Conservation (phyloP, 2,113 vertebrate genomes). For the Struthio camelus region DNA sequence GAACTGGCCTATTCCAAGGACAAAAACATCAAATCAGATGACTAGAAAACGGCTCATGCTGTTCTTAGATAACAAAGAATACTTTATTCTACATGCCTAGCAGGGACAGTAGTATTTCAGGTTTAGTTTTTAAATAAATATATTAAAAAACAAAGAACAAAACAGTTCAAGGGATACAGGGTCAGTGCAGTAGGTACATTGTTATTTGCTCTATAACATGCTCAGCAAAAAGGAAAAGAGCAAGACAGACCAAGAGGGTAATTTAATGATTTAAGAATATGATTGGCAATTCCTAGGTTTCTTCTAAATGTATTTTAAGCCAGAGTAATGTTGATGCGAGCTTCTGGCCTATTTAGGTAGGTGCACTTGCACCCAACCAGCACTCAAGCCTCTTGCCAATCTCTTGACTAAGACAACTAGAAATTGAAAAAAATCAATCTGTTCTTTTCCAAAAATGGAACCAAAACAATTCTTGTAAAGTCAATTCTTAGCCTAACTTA, state of each 20-base stretch:
- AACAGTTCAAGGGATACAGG: background rate
- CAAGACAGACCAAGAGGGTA: background rate
- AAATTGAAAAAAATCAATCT: background rate
- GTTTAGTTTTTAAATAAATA: background rate
- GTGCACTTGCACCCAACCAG: background rate
- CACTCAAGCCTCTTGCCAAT: background rate
- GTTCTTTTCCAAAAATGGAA: background rate
- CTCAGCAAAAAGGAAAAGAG: background rate
- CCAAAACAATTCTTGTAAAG: background rate
- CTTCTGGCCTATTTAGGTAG: background rate
- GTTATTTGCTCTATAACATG: background rate
- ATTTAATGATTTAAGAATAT: background rate
- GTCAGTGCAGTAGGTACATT: slow-evolving; percentile 11
- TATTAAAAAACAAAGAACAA: background rate
- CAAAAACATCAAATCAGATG: background rate
- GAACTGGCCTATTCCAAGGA: slow-evolving; percentile 49
- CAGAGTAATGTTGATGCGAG: background rate
- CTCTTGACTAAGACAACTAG: background rate
- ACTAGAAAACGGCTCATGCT: background rate
- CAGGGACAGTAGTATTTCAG: slow-evolving; percentile 8
- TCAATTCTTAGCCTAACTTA: background rate
- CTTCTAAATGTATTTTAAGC: background rate
- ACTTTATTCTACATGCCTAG: background rate
- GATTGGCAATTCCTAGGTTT: background rate
- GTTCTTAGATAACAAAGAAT: background rate